These are phyloP conservation scores for Bursaphelenchus okinawaensis DNA, from an alignment of 2,888 invertebrate species.

Conservation along the genomic window DNA sequence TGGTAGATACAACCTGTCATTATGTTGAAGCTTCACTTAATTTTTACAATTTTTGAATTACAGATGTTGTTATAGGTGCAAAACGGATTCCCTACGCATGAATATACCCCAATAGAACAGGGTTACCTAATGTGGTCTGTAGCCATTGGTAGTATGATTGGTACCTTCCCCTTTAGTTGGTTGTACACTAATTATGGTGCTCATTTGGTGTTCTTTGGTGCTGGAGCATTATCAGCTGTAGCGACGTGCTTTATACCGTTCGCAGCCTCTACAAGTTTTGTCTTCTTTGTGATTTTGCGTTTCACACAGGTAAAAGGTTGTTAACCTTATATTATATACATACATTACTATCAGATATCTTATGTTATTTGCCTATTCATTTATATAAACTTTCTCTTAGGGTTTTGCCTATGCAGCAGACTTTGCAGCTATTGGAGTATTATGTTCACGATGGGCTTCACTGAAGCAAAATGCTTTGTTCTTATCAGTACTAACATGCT, in stretches of 20 bases:
- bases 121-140: slow-evolving; percentile 41
- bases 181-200: slow-evolving; percentile 43
- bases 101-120: slow-evolving; percentile 31
- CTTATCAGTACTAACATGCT: slow-evolving; percentile 41
- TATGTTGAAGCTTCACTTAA: neutral
- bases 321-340: no score
- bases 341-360: no score
- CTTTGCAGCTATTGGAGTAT: slow-evolving; percentile 22
- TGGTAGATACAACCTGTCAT: neutral
- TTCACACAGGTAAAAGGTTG: neutral
- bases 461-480: slow-evolving; percentile 40
- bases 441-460: slow-evolving; percentile 39
- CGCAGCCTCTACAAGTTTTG: neutral
- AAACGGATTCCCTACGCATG: slow-evolving; percentile 3
- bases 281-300: neutral
- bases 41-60: neutral
- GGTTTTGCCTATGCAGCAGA: slow-evolving; percentile 25
- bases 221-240: slow-evolving; percentile 14
- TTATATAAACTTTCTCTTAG: slow-evolving; percentile 1
- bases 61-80: neutral
- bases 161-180: slow-evolving; percentile 44
- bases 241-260: slow-evolving; percentile 14
- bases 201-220: slow-evolving; percentile 22
- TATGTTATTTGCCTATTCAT: neutral
- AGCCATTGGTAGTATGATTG: slow-evolving; percentile 41